Evolutionary conservation across 2,888 invertebrate species (phyloP).

Genomic region (Phengaris alcon): DNA sequence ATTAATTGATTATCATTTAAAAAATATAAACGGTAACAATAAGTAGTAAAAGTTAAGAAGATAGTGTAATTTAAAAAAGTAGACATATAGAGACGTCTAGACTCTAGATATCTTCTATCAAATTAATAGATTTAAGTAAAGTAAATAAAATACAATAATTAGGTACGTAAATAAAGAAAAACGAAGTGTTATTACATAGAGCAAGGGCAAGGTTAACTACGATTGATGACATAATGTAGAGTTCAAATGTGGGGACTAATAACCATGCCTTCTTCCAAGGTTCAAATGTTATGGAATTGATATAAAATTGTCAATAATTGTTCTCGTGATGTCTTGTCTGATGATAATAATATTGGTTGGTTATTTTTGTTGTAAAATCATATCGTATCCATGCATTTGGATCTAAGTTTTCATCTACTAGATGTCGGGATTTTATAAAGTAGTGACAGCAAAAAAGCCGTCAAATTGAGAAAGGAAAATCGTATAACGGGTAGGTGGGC

Average conservation of each 20-base stretch:
- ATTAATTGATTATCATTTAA: too few relatives aligned
- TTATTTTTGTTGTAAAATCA: background rate
- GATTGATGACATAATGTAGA: background rate
- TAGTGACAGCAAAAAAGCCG: slow-evolving; percentile 53
- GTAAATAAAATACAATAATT: too few relatives aligned
- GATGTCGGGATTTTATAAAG: background rate
- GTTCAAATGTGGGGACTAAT: background rate
- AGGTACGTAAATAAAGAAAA: too few relatives aligned
- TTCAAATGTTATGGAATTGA: background rate
- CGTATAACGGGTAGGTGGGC: slow-evolving; percentile 56
- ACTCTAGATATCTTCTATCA: too few relatives aligned
- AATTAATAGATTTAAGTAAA: too few relatives aligned
- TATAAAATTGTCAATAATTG: background rate
- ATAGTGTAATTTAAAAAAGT: too few relatives aligned
- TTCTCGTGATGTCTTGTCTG: background rate
- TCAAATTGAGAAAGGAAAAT: slow-evolving; percentile 63
- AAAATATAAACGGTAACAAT: too few relatives aligned
- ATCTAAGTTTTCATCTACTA: slow-evolving; percentile 3
- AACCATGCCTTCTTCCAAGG: too few relatives aligned
- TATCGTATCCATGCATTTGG: background rate
- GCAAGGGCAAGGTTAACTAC: background rate
- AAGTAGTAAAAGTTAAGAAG: too few relatives aligned
- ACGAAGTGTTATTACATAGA: background rate
- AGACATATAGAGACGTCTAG: too few relatives aligned
- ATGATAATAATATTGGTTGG: background rate